Base-by-base conservation (phyloP, 2,797 vertebrate genomes). In the Neostethus bicornis region DNA sequence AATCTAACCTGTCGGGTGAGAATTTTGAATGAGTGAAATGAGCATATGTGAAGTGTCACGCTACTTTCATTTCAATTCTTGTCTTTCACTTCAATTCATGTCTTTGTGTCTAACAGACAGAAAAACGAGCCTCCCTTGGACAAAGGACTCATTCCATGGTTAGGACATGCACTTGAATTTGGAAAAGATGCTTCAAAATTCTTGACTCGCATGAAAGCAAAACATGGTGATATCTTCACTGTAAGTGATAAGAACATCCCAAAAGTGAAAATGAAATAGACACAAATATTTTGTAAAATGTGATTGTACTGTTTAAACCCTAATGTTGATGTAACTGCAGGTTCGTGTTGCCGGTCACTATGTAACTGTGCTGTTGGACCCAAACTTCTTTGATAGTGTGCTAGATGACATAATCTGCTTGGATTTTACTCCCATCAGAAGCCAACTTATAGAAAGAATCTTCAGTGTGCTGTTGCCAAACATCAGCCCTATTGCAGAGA, bases 171-270 rank as follows among this genome's bases (percentile, higher is more conserved):
- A 2, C 65, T 94, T 12, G 92, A 92, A 20, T 96, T 96, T 79
- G 85, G 89, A 23, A 94, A 88, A 82, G 93, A 97, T 81, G 85
- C 89, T 2, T 90, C 91, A 26, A 85, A 83, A 59, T 96, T 96
- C 82, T 79, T 96, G 56, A 39, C 81, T 0, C 68, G 78, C 53
- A 97, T 97, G 95, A 95, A 93, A 79, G 79, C 84, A 41, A 95
- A 93, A 47, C 92, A 96, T 2, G 95, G 95, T 0, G 93, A 96
- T 42, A 92, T 96, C 53, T 96, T 96, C 61, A 96, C 96, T 0
- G 95, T 95, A 75, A 89, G 93, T 20, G 0, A 55, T 13, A 23
- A 20, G 21, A 10, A 31, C 21, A 14, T 10, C n/a, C n/a, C n/a
- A n/a, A n/a, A n/a, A n/a, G n/a, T n/a, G n/a, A n/a, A n/a, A n/a